Evolutionary conservation across 1,140 invertebrate species (phyloP).

Genomic region (Sesamia nonagrioides): DNA sequence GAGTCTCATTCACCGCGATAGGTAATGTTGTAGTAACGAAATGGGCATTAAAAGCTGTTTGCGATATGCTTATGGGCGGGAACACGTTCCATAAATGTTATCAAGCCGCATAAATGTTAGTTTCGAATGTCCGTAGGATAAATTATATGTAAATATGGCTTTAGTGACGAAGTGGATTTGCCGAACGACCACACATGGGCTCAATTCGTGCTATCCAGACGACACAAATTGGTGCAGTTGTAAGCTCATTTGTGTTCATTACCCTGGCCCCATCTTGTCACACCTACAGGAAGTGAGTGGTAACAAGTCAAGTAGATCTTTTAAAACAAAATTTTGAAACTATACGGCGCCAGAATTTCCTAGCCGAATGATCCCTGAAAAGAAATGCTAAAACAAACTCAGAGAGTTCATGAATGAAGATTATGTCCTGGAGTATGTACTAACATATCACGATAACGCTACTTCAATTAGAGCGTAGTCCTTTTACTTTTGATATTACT

Average conservation of each 20-base stretch:
- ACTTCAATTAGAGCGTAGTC: too few relatives aligned
- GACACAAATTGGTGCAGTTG: background rate
- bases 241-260: background rate
- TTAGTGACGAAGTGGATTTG: conserved; percentile 9
- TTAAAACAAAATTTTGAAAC: too few relatives aligned
- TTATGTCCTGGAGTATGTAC: too few relatives aligned
- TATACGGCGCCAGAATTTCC: too few relatives aligned
- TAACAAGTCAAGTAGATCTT: too few relatives aligned
- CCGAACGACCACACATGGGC: background rate
- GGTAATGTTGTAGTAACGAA: conserved; percentile 37
- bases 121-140: too few relatives aligned
- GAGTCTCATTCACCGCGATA: conserved; percentile 18
- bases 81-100: conserved; percentile 23
- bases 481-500: too few relatives aligned
- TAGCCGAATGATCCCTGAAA: too few relatives aligned
- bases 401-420: too few relatives aligned
- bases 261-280: background rate
- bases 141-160: conserved; percentile 14
- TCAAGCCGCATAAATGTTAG: background rate
- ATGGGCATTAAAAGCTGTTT: conserved; percentile 29
- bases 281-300: background rate
- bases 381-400: too few relatives aligned
- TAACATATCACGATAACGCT: too few relatives aligned
- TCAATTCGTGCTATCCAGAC: background rate
- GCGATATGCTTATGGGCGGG: conserved; percentile 8